phyloP scores from a whole-genome alignment of 2,888 invertebrate species.

The Apamea monoglypha region DNA sequence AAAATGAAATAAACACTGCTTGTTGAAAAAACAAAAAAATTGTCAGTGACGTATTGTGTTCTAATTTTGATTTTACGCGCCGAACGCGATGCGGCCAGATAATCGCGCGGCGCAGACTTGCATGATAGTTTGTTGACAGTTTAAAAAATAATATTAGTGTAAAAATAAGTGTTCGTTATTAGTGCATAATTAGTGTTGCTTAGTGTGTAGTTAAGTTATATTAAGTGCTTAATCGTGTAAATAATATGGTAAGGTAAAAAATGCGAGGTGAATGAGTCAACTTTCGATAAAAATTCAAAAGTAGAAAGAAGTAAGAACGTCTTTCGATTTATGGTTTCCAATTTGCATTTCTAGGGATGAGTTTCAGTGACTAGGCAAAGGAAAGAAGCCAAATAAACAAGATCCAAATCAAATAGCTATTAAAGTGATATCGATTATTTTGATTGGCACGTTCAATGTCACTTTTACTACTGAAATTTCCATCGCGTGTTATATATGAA shows the following conservation, averaged over 20 bases:
- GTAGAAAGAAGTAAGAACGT: constrained; percentile 13
- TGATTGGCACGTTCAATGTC: constrained; percentile 60
- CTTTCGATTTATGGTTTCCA: constrained; percentile 2
- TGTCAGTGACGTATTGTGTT: constrained; percentile 76
- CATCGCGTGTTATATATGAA: constrained; percentile 52
- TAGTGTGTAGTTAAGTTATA: constrained; percentile 51
- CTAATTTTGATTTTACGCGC: constrained; percentile 80
- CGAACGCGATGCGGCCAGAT: constrained; percentile 71
- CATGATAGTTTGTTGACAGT: constrained; percentile 70
- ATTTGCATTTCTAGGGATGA: constrained; percentile 15
- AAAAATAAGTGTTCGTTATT: constrained; percentile 54
- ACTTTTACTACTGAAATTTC: constrained; percentile 46
- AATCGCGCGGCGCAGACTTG: constrained; percentile 62
- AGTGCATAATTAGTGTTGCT: constrained; percentile 48
- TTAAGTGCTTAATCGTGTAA: constrained; percentile 68
- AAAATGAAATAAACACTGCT: constrained; percentile 74
- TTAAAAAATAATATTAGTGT: constrained; percentile 54
- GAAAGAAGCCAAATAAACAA: constrained; percentile 47
- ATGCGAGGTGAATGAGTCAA: constrained; percentile 64
- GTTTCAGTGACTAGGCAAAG: constrained; percentile 13
- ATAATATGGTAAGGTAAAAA: constrained; percentile 70
- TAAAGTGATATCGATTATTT: constrained; percentile 58
- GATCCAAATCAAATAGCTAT: constrained; percentile 48
- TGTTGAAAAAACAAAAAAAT: constrained; percentile 71
- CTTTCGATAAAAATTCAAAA: constrained; percentile 21